Conservation (phyloP, 2,113 vertebrate genomes). For the Scomber colias region DNA sequence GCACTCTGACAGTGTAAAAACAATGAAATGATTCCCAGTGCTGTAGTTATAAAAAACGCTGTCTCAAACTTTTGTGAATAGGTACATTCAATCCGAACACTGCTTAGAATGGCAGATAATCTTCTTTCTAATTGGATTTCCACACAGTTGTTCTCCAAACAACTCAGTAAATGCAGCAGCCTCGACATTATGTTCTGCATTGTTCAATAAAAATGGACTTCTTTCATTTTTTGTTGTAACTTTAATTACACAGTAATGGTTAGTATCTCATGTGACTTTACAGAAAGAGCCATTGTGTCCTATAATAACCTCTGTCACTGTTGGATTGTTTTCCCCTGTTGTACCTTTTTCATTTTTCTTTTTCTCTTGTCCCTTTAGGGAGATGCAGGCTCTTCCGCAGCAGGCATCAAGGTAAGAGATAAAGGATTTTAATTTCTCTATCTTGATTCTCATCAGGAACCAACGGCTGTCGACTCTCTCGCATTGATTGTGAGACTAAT, state of each 20-base stretch:
- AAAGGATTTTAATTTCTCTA: not conserved
- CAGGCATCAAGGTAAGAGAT: constrained; percentile 94
- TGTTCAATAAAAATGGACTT: constrained; percentile 20
- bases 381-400: constrained; percentile 96
- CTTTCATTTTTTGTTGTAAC: not conserved
- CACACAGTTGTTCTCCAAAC: constrained; percentile 14
- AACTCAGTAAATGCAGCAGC: constrained; percentile 8
- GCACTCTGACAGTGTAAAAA: constrained; percentile 55
- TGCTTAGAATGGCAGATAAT: constrained; percentile 27
- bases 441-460: not conserved
- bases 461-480: too few relatives aligned
- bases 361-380: constrained; percentile 83
- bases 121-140: constrained; percentile 42
- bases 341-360: not conserved
- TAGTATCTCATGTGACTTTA: not conserved
- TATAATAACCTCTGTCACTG: constrained; percentile 9
- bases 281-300: not conserved
- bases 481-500: too few relatives aligned
- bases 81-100: constrained; percentile 16
- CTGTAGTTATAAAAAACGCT: constrained; percentile 24
- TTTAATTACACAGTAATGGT: not conserved
- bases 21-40: constrained; percentile 45
- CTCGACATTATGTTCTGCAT: constrained; percentile 31
- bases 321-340: not conserved
- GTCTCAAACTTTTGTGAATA: constrained; percentile 27